Conservation (phyloP, 2,888 invertebrate species). For the Arctia plantaginis region DNA sequence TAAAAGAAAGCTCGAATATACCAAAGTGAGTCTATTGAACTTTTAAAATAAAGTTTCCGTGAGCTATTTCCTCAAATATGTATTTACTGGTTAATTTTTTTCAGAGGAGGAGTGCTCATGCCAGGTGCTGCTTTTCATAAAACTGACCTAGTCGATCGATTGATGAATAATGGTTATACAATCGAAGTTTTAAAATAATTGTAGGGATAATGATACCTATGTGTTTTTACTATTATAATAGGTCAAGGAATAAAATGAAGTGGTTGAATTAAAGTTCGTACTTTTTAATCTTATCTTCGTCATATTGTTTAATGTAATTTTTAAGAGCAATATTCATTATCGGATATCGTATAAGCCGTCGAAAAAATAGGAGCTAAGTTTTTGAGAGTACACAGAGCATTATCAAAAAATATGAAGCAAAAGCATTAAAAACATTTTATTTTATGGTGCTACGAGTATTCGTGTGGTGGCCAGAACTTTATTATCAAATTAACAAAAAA, state of each 20-base stretch:
- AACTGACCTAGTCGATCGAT: constrained; percentile 56
- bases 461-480: too few relatives aligned
- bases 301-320: background rate
- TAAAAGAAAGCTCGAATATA: constrained; percentile 58
- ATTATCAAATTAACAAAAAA: too few relatives aligned
- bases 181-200: constrained; percentile 43
- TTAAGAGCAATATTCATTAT: too few relatives aligned
- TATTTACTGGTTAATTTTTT: constrained; percentile 19
- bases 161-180: constrained; percentile 48
- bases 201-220: background rate
- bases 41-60: background rate
- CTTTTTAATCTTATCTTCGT: background rate
- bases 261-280: background rate
- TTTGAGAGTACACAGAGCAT: too few relatives aligned
- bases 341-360: too few relatives aligned
- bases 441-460: too few relatives aligned
- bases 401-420: too few relatives aligned
- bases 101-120: constrained; percentile 64
- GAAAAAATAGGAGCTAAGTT: too few relatives aligned
- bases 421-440: too few relatives aligned
- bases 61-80: background rate
- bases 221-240: background rate
- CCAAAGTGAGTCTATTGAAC: constrained; percentile 58
- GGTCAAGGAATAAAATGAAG: background rate
- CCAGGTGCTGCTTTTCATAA: constrained; percentile 61